These are phyloP conservation scores for Regulus satrapa DNA, from an alignment of 2,113 vertebrate species.

Conservation along the genomic window DNA sequence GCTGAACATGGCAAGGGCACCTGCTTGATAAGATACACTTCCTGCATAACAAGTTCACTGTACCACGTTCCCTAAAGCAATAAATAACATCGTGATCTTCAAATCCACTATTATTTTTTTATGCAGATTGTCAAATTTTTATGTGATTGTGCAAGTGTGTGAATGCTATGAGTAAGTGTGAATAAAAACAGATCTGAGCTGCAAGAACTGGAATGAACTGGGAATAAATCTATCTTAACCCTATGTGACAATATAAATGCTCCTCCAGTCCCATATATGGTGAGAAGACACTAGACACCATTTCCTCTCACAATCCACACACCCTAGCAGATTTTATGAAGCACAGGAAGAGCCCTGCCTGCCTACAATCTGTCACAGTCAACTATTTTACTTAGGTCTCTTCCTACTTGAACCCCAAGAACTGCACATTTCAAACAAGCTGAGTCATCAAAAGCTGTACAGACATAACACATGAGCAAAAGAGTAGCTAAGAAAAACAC, in stretches of 20 bases:
- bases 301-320: neutral
- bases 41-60: slow-evolving; percentile 37
- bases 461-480: neutral
- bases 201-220: neutral
- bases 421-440: neutral
- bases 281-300: neutral
- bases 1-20: slow-evolving; percentile 57
- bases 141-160: neutral
- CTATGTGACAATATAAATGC: neutral
- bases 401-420: neutral
- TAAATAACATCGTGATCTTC: slow-evolving; percentile 24
- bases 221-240: neutral
- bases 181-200: neutral
- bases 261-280: neutral
- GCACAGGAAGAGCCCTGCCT: neutral
- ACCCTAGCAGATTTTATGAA: neutral
- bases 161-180: neutral
- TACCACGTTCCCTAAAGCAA: slow-evolving; percentile 17
- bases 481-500: neutral
- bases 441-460: neutral
- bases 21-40: neutral
- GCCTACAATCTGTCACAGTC: neutral
- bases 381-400: neutral
- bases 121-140: slow-evolving; percentile 16
- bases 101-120: slow-evolving; percentile 41